These are phyloP conservation scores for Deilephila elpenor DNA, from an alignment of 2,888 invertebrate species.

Conservation along the genomic window DNA sequence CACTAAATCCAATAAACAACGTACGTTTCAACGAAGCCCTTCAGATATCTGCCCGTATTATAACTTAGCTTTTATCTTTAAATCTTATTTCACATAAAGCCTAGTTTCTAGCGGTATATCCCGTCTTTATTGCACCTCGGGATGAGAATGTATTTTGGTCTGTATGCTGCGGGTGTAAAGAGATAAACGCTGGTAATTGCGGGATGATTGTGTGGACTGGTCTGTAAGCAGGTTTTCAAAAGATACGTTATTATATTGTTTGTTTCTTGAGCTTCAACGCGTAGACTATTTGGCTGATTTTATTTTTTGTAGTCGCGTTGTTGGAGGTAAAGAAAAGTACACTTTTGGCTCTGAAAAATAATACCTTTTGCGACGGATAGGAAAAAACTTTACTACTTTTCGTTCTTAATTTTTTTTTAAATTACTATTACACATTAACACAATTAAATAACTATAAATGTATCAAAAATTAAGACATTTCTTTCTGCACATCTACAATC, in stretches of 20 bases:
- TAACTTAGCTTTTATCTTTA: slow-evolving; percentile 29
- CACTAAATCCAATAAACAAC: not conserved
- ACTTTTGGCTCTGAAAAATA: too few relatives aligned
- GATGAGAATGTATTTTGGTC: slow-evolving; percentile 14
- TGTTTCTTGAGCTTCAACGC: too few relatives aligned
- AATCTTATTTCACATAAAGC: slow-evolving; percentile 28
- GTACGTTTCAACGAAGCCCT: slow-evolving; percentile 13
- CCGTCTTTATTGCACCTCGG: slow-evolving; percentile 12
- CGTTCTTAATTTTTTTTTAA: too few relatives aligned
- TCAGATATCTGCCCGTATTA: not conserved
- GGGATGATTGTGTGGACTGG: not conserved
- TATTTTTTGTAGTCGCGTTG: too few relatives aligned
- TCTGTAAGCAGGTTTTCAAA: not conserved
- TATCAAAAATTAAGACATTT: too few relatives aligned
- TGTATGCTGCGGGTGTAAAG: not conserved
- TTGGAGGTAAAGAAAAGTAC: too few relatives aligned
- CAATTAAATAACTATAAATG: too few relatives aligned
- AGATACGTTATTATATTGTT: not conserved
- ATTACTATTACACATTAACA: too few relatives aligned
- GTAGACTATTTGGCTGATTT: too few relatives aligned
- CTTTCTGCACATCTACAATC: too few relatives aligned
- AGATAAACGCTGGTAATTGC: slow-evolving; percentile 17
- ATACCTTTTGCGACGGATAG: too few relatives aligned
- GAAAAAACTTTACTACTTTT: too few relatives aligned
- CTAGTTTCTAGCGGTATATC: slow-evolving; percentile 1